Evolutionary conservation across 2,888 invertebrate genomes (phyloP).

Genomic region (Physocephala rufipes): DNA sequence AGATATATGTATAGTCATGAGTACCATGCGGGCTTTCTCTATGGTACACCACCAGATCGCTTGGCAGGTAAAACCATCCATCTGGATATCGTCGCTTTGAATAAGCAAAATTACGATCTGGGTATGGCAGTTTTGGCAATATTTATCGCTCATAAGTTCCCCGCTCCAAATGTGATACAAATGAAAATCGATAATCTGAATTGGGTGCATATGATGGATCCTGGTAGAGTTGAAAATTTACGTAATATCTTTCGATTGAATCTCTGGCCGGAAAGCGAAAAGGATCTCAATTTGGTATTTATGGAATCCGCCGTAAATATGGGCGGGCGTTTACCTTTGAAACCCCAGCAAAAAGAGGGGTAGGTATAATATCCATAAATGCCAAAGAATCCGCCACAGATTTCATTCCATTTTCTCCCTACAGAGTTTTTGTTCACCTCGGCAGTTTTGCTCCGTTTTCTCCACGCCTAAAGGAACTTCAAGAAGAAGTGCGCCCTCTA

Average conservation of each 20-base stretch:
- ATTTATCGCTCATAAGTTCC: conserved; percentile 73
- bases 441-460: conserved; percentile 83
- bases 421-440: conserved; percentile 78
- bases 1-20: conserved; percentile 83
- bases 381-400: not conserved
- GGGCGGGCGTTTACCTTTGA: conserved; percentile 83
- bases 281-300: conserved; percentile 83
- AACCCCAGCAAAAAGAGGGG: conserved; percentile 89
- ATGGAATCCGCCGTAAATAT: conserved; percentile 85
- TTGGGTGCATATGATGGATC: conserved; percentile 86
- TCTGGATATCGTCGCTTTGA: conserved; percentile 80
- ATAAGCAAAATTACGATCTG: conserved; percentile 81
- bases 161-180: conserved; percentile 80
- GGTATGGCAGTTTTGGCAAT: conserved; percentile 72
- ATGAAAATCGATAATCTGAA: conserved; percentile 90
- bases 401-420: conserved; percentile 14
- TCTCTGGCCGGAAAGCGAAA: conserved; percentile 80
- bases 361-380: conserved; percentile 37
- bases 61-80: conserved; percentile 68
- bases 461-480: conserved; percentile 60
- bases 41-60: conserved; percentile 81
- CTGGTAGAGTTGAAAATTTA: conserved; percentile 75
- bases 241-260: conserved; percentile 80
- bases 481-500: conserved; percentile 84
- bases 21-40: conserved; percentile 82